Percentiles rank a stretch among this genome's conserved stretches.
Evolutionary conservation across 1,140 invertebrate species (phyloP).

Genomic region (Oreohelix idahoensis): DNA sequence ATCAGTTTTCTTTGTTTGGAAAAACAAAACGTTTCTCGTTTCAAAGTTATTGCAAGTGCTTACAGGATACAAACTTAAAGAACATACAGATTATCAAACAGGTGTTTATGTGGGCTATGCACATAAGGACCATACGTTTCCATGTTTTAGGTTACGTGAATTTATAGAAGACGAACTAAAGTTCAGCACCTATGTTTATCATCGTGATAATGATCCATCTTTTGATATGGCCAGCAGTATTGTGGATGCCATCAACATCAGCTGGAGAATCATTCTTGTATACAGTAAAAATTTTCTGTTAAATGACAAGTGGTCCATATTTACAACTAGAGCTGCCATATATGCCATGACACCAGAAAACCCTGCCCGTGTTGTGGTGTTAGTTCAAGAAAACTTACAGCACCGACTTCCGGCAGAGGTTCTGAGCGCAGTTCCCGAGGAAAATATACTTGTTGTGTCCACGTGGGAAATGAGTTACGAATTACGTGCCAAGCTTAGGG

Average conservation of each 20-base stretch:
- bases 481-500: neutral
- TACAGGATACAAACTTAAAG: neutral
- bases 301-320: conserved; percentile 16
- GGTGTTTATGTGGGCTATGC: conserved; percentile 17
- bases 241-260: conserved; percentile 12
- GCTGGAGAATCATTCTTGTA: conserved; percentile 18
- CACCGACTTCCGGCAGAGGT: neutral
- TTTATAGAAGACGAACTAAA: neutral
- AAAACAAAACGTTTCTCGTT: conserved; percentile 10
- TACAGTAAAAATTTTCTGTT: neutral
- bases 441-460: conserved; percentile 3
- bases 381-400: neutral
- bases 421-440: neutral
- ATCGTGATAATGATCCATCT: neutral
- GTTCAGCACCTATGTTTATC: neutral
- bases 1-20: neutral
- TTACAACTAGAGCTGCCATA: conserved; percentile 1
- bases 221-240: neutral
- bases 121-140: conserved; percentile 3
- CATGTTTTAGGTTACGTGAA: neutral
- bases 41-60: neutral
- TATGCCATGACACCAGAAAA: neutral
- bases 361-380: neutral
- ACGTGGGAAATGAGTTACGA: neutral
- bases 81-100: neutral